Conservation (phyloP, 1,140 invertebrate genomes). For the Spodoptera frugiperda region DNA sequence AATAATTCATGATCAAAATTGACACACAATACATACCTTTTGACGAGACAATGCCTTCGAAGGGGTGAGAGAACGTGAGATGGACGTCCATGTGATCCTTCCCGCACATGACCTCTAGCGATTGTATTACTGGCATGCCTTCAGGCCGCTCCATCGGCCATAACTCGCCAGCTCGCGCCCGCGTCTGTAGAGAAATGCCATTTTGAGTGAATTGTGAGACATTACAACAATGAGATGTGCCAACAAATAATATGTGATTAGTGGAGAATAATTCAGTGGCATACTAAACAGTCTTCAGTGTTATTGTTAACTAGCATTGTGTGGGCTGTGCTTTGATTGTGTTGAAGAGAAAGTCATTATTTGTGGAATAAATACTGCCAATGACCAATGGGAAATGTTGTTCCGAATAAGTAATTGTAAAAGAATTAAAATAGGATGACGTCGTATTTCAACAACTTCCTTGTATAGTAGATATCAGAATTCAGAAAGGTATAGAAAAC, state of each 20-base stretch:
- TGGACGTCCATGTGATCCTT: slow-evolving; percentile 98
- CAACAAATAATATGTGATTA: too few species aligned
- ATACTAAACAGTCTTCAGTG: too few species aligned
- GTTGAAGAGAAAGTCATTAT: too few species aligned
- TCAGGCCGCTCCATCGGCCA: slow-evolving; percentile 81
- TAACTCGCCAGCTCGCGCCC: slow-evolving; percentile 71
- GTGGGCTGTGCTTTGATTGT: too few species aligned
- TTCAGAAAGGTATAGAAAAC: too few species aligned
- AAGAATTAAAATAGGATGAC: too few species aligned
- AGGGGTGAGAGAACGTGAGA: slow-evolving; percentile 95
- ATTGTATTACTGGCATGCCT: slow-evolving; percentile 82
- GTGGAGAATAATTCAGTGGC: not conserved
- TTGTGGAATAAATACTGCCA: too few species aligned
- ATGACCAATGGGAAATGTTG: too few species aligned
- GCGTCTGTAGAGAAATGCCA: slow-evolving; percentile 62
- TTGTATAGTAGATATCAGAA: too few species aligned
- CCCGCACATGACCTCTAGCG: slow-evolving; percentile 96
- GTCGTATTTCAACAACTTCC: too few species aligned
- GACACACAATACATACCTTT: slow-evolving; percentile 88
- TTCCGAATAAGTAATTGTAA: too few species aligned
- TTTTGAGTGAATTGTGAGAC: not conserved
- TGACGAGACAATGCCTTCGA: slow-evolving; percentile 97
- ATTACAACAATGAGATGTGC: not conserved
- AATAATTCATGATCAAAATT: not conserved
- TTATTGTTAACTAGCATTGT: too few species aligned